Conservation (phyloP, 23 tunicate genomes). For the Halocynthia roretzi region DNA sequence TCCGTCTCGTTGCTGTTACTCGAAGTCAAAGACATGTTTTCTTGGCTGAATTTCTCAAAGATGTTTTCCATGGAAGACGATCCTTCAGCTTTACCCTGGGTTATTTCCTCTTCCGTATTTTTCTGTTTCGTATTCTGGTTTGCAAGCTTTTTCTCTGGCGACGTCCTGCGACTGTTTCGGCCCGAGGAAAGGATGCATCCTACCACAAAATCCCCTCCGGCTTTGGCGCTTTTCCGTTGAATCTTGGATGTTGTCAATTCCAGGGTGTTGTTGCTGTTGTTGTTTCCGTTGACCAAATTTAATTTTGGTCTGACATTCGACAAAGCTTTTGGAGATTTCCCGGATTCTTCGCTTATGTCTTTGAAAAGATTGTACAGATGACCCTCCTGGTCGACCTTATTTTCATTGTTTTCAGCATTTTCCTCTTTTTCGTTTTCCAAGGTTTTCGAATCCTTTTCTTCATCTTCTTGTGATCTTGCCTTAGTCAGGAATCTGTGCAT, state of each 20-base stretch:
- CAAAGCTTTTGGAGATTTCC: neutral
- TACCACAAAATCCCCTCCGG: slow-evolving; percentile 72
- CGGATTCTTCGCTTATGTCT: neutral
- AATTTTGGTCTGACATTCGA: neutral
- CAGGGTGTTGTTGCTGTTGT: neutral
- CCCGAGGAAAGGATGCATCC: slow-evolving; percentile 46
- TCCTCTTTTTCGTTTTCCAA: neutral
- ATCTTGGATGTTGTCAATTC: slow-evolving; percentile 20
- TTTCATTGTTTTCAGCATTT: neutral
- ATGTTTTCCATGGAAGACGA: neutral
- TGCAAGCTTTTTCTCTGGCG: slow-evolving; percentile 14
- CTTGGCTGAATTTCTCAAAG: slow-evolving; percentile 19
- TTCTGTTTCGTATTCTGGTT: neutral
- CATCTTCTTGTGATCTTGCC: neutral
- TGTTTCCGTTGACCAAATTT: slow-evolving; percentile 5
- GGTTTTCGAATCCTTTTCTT: neutral
- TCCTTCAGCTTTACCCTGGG: neutral
- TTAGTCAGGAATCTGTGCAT: slow-evolving; percentile 4
- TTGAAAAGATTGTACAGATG: neutral
- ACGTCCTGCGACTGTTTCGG: slow-evolving; percentile 12
- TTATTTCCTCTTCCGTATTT: slow-evolving; percentile 1
- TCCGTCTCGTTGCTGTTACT: neutral
- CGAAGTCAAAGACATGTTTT: neutral
- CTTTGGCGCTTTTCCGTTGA: slow-evolving; percentile 64
- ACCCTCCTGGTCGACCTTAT: neutral